Evolutionary conservation across 2,797 vertebrate species (phyloP).

Genomic region (Pseudochromis fuscus): DNA sequence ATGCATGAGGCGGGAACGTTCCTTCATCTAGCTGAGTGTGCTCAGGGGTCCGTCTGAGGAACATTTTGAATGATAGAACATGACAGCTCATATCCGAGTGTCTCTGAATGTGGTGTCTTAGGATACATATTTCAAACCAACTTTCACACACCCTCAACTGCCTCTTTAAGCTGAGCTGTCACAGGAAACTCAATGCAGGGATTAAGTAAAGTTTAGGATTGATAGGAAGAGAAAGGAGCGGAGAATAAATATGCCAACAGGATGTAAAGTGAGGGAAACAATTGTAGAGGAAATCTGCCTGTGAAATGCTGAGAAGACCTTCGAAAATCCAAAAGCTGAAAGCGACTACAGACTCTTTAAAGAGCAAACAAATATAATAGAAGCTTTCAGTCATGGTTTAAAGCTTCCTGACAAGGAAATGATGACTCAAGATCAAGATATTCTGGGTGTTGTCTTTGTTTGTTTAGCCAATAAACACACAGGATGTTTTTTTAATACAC

Average conservation of each 20-base stretch:
- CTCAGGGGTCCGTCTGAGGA: constrained; percentile 57
- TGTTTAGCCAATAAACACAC: background rate
- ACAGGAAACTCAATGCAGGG: constrained; percentile 46
- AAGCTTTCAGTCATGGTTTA: constrained; percentile 2
- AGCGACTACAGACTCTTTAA: background rate
- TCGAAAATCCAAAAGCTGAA: constrained; percentile 7
- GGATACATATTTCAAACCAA: constrained; percentile 65
- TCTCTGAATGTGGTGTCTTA: constrained; percentile 40
- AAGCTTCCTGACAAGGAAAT: constrained; percentile 31
- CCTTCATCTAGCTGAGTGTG: constrained; percentile 53
- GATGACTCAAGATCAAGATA: constrained; percentile 9
- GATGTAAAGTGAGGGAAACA: constrained; percentile 32
- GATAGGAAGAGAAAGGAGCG: constrained; percentile 31
- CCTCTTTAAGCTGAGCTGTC: constrained; percentile 42
- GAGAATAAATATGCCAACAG: constrained; percentile 9
- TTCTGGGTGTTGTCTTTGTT: background rate
- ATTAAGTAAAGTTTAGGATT: constrained; percentile 52
- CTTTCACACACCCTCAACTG: constrained; percentile 48
- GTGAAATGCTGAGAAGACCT: constrained; percentile 23
- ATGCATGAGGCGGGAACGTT: constrained; percentile 45
- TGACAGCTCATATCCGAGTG: constrained; percentile 67
- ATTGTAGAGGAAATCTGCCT: constrained; percentile 9
- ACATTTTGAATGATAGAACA: constrained; percentile 60
- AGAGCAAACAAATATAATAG: constrained; percentile 10
- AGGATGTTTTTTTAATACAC: background rate